Conservation (phyloP, 1,140 invertebrate genomes). For the Drosophila chauvacae region DNA sequence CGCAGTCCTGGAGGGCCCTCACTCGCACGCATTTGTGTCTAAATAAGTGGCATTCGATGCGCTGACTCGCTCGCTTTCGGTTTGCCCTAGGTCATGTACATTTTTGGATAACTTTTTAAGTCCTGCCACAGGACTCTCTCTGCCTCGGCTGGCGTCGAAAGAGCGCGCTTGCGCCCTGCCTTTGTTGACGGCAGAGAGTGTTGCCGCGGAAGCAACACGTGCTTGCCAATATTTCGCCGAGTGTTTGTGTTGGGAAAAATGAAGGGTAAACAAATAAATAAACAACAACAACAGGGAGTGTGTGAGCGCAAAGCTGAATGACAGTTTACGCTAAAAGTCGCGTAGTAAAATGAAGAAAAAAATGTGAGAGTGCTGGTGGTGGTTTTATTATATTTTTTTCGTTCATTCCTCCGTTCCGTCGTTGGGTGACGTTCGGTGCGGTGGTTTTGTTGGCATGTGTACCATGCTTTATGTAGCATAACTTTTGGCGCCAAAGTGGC, state of each 20-base stretch:
- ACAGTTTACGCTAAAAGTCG: conserved; percentile 71
- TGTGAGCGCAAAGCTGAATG: conserved; percentile 61
- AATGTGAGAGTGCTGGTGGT: conserved; percentile 5
- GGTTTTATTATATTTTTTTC: conserved; percentile 11
- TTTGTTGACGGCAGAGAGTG: conserved; percentile 63
- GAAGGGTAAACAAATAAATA: conserved; percentile 71
- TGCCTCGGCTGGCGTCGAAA: conserved; percentile 39
- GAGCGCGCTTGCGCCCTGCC: conserved; percentile 56
- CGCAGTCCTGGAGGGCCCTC: conserved; percentile 39
- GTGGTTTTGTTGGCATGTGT: conserved; percentile 29
- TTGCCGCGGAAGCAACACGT: conserved; percentile 63
- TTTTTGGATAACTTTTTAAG: conserved; percentile 55
- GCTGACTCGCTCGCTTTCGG: conserved; percentile 40
- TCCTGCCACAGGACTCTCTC: conserved; percentile 25
- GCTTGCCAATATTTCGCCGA: conserved; percentile 40
- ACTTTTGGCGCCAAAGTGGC: conserved; percentile 72
- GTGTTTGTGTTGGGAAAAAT: conserved; percentile 30
- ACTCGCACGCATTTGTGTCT: conserved; percentile 35
- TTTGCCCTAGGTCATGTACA: conserved; percentile 73
- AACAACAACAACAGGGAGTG: conserved; percentile 36
- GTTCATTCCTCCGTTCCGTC: background rate
- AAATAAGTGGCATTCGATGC: conserved; percentile 54
- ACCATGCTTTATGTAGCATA: conserved; percentile 65
- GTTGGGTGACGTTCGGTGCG: conserved; percentile 15
- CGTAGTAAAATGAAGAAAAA: conserved; percentile 49